Conservation (phyloP, 1,140 invertebrate species). For the Caerostris extrusa region DNA sequence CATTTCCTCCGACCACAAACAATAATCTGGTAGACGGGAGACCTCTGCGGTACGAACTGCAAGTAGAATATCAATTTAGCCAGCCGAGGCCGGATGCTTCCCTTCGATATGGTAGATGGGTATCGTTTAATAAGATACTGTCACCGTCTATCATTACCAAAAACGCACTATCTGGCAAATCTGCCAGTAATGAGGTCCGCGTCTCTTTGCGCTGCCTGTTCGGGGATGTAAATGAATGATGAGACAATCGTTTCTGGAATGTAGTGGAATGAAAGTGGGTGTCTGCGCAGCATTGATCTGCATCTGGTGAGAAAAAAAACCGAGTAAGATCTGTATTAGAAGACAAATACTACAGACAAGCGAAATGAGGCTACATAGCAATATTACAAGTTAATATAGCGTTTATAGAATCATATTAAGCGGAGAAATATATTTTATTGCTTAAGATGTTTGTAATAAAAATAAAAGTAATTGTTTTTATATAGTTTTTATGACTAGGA, state of each 20-base stretch:
- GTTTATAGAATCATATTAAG: too few species aligned
- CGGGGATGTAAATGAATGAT: conserved; percentile 7
- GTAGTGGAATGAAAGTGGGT: neutral
- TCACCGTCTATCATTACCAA: conserved; percentile 58
- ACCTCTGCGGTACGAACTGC: neutral
- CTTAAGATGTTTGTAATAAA: too few species aligned
- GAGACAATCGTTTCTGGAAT: neutral
- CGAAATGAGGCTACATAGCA: too few species aligned
- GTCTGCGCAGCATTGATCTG: too few species aligned
- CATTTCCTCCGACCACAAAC: conserved; percentile 1
- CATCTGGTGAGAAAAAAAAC: too few species aligned
- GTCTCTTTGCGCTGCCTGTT: neutral
- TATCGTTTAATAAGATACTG: conserved; percentile 75
- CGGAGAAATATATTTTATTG: too few species aligned
- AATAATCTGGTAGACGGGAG: conserved; percentile 31
- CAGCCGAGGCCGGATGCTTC: conserved; percentile 54
- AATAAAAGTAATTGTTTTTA: too few species aligned
- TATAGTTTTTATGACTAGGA: too few species aligned
- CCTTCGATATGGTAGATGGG: conserved; percentile 58
- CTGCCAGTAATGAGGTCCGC: conserved; percentile 7
- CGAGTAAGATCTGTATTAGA: too few species aligned
- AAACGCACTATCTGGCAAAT: conserved; percentile 13
- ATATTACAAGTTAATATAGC: too few species aligned
- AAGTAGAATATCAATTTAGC: conserved; percentile 57
- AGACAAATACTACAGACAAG: too few species aligned